phyloP scores from a whole-genome alignment of 2,113 vertebrate species.

The Caranx ignobilis region DNA sequence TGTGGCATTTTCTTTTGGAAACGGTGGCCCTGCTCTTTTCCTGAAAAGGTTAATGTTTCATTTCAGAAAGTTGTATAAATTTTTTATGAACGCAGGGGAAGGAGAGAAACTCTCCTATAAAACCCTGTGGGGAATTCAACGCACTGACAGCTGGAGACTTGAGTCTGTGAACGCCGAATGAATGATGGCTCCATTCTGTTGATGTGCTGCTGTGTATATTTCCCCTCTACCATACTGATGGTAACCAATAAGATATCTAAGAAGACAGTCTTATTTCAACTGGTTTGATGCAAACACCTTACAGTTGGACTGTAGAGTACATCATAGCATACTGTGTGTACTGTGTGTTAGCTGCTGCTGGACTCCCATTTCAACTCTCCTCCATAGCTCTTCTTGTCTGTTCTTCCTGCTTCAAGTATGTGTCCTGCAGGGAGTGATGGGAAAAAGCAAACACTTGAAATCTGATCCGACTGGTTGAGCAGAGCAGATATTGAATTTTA shows the following conservation, averaged over 20 bases:
- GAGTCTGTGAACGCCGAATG: neutral
- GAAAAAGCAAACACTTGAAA: constrained; percentile 30
- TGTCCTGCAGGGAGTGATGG: neutral
- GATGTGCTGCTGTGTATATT: neutral
- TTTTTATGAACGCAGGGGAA: neutral
- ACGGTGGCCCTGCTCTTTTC: neutral
- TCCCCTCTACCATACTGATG: no score
- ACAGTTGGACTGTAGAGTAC: neutral
- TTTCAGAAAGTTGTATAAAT: neutral
- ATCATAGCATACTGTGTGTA: neutral
- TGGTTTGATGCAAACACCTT: neutral
- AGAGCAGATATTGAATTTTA: constrained; percentile 37
- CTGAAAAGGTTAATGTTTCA: neutral
- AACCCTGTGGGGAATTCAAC: neutral
- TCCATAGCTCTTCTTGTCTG: neutral
- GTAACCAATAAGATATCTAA: neutral
- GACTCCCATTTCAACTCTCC: neutral
- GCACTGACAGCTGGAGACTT: neutral
- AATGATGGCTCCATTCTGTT: neutral
- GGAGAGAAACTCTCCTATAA: neutral
- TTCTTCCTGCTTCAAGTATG: constrained; percentile 1
- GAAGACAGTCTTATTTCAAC: neutral
- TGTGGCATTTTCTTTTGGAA: neutral
- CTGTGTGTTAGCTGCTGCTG: neutral
- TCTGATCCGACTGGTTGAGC: neutral